Conservation (phyloP, 2,888 invertebrate species). For the Elysia crispata region DNA sequence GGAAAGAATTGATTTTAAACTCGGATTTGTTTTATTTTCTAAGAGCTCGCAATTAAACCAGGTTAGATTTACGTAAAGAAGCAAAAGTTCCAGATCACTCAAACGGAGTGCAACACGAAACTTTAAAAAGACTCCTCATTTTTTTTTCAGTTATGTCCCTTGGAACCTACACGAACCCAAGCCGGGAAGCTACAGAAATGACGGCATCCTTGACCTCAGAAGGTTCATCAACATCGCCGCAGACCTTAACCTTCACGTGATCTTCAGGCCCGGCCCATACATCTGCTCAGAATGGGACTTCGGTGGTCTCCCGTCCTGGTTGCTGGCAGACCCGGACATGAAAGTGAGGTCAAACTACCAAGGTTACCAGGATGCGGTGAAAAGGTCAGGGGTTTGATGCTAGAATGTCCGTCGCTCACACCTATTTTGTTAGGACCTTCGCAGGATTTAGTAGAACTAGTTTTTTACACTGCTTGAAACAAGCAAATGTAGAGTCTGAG, state of each 20-base stretch:
- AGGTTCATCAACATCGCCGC: slow-evolving; percentile 70
- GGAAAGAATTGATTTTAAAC: no score
- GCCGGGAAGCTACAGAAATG: slow-evolving; percentile 69
- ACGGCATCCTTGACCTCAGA: slow-evolving; percentile 73
- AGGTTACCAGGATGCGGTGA: slow-evolving; percentile 77
- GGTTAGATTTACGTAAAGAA: no score
- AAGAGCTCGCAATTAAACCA: no score
- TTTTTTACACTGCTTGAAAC: no score
- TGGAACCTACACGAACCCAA: slow-evolving; percentile 76
- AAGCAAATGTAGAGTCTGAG: no score
- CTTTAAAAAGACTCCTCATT: no score
- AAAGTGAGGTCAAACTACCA: slow-evolving; percentile 78
- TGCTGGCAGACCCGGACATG: slow-evolving; percentile 80
- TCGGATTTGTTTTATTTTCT: no score
- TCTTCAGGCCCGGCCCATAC: slow-evolving; percentile 75
- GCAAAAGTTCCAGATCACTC: no score
- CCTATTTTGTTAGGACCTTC: no score
- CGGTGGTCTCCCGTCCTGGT: slow-evolving; percentile 79
- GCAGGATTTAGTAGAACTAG: no score
- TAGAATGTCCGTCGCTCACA: no score
- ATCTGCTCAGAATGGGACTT: slow-evolving; percentile 77
- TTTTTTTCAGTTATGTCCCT: slow-evolving; percentile 66
- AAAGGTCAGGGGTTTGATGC: slow-evolving; percentile 56
- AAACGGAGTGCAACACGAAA: no score
- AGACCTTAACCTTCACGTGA: slow-evolving; percentile 71